Evolutionary conservation across 37 sponge, comb jelly and placozoan species (phyloP).

Genomic region (Mnemiopsis leidyi): DNA sequence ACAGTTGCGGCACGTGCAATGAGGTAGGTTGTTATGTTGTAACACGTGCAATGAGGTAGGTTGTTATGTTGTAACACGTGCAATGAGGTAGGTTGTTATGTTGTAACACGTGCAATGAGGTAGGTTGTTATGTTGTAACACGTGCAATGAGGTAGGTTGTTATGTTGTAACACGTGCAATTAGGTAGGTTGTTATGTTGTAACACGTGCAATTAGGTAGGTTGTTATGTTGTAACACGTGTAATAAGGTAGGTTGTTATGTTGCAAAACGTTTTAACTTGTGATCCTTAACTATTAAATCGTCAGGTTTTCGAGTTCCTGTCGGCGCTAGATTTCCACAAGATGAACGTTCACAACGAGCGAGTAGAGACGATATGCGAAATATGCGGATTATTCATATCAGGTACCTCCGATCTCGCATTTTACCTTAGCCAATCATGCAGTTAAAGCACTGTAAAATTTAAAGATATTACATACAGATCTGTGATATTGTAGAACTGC

Average conservation of each 20-base stretch:
- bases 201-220: not conserved
- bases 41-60: not conserved
- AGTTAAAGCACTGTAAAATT: no score
- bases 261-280: not conserved
- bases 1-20: not conserved
- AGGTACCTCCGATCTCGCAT: no score
- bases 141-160: constrained; percentile 4
- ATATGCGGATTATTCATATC: constrained; percentile 61
- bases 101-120: not conserved
- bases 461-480: no score
- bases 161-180: not conserved
- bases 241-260: not conserved
- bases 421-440: no score
- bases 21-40: constrained; percentile 31
- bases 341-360: constrained; percentile 12
- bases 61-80: not conserved
- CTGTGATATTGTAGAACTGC: no score
- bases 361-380: constrained; percentile 52
- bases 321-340: constrained; percentile 46
- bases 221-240: not conserved
- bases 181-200: constrained; percentile 17
- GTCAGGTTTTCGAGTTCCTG: constrained; percentile 56
- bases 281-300: not conserved
- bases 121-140: not conserved
- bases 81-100: not conserved